Conservation (phyloP, 2,113 vertebrate genomes). For the Peromyscus maniculatus region DNA sequence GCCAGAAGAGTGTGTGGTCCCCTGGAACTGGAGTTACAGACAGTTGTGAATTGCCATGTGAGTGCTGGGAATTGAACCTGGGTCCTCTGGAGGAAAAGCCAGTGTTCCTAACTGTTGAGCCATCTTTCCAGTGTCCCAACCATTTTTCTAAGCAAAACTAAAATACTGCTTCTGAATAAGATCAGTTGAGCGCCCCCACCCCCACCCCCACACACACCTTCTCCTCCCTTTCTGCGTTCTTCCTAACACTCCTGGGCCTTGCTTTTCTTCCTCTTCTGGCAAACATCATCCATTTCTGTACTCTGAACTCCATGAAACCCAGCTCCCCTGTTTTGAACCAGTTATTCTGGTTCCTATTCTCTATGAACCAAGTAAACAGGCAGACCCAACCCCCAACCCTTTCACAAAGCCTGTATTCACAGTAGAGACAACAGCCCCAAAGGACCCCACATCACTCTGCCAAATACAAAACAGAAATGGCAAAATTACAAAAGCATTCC, state of each 20-base stretch:
- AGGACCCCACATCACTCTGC: not conserved
- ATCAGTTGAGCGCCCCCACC: not conserved
- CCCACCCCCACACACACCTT: not conserved
- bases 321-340: no score
- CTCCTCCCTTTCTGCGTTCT: no score
- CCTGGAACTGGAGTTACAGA: not conserved
- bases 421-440: not conserved
- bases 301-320: not conserved
- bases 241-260: no score
- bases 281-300: not conserved
- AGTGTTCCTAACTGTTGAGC: not conserved
- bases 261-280: not conserved
- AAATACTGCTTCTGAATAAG: not conserved
- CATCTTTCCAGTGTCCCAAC: not conserved
- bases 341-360: not conserved
- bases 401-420: not conserved
- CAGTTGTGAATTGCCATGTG: not conserved
- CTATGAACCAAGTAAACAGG: not conserved
- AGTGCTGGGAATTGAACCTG: not conserved
- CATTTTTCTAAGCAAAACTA: slow-evolving; percentile 10
- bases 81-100: not conserved
- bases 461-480: not conserved
- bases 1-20: not conserved
- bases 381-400: no score
- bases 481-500: not conserved